Evolutionary conservation across 2,113 vertebrate genomes (phyloP).

Genomic region (Phalacrocorax brasilianus): DNA sequence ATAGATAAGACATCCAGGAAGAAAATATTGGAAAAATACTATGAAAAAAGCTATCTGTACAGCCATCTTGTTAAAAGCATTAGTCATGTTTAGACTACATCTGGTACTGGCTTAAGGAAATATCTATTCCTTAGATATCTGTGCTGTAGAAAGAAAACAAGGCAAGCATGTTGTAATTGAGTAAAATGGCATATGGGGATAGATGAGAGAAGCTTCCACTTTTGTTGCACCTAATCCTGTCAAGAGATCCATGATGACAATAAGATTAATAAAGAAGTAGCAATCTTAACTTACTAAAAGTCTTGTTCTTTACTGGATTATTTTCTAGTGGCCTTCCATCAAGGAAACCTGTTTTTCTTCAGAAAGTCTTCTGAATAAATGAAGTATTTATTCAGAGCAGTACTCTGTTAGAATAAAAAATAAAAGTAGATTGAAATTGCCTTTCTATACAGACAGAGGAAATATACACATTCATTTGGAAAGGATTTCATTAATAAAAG

Average conservation of each 20-base stretch:
- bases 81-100: neutral
- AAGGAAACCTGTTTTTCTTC: neutral
- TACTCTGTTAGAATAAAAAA: neutral
- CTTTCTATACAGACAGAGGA: neutral
- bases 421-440: neutral
- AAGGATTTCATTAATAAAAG: neutral
- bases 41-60: neutral
- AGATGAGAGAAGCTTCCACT: neutral
- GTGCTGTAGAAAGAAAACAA: neutral
- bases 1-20: neutral
- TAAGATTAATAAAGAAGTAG: neutral
- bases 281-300: neutral
- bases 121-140: neutral
- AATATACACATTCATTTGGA: neutral
- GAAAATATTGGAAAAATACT: neutral
- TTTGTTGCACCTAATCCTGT: neutral
- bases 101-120: neutral
- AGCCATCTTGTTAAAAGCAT: constrained; percentile 5
- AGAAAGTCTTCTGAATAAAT: neutral
- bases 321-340: neutral
- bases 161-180: neutral
- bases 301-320: neutral
- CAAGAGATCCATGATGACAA: neutral
- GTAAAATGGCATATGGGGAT: neutral
- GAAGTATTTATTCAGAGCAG: neutral